Conservation (phyloP, 2,888 invertebrate species). For the Rotaria magnacalcarata region DNA sequence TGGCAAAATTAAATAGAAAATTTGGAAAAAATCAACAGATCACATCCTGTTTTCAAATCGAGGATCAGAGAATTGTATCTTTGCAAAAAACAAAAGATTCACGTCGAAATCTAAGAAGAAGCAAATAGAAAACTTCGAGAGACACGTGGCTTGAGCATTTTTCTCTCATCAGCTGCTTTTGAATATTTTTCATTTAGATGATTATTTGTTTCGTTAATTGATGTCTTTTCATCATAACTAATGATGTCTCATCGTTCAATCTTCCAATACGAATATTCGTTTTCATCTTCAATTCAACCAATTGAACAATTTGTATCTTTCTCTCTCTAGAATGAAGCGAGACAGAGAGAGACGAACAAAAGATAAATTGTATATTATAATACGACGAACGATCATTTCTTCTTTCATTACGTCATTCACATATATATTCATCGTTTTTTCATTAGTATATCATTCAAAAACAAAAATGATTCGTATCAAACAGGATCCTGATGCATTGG, state of each 20-base stretch:
- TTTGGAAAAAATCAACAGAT: no score
- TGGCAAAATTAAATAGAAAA: neutral
- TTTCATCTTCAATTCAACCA: slow-evolving; percentile 24
- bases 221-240: neutral
- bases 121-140: no score
- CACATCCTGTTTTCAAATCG: neutral
- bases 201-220: neutral
- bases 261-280: slow-evolving; percentile 18
- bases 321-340: neutral
- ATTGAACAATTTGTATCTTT: neutral
- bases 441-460: neutral
- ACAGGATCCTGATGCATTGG: neutral
- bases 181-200: neutral
- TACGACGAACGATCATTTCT: neutral
- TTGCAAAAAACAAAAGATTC: neutral
- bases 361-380: neutral
- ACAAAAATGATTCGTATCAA: neutral
- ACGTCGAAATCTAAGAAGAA: no score
- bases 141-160: no score
- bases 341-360: neutral
- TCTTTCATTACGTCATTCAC: slow-evolving; percentile 14
- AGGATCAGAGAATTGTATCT: neutral
- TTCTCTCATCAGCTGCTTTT: neutral
- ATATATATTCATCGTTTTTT: neutral
- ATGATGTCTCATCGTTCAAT: neutral